These are phyloP conservation scores for Mionectes macconnelli DNA, from an alignment of 2,113 vertebrate genomes.

Conservation along the genomic window DNA sequence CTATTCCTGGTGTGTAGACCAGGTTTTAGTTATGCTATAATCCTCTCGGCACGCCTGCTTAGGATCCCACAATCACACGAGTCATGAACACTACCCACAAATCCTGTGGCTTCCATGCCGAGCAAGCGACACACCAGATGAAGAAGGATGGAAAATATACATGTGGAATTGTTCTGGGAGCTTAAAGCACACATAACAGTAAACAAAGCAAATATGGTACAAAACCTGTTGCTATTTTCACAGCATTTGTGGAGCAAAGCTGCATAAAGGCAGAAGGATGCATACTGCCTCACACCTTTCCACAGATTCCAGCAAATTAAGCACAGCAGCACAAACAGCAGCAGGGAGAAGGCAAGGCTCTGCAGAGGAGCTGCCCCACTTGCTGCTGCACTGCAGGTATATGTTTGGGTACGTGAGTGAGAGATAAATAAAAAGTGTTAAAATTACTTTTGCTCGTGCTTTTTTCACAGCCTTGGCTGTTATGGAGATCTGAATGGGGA, in stretches of 20 bases:
- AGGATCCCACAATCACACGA: slow-evolving; percentile 56
- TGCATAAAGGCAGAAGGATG: slow-evolving; percentile 34
- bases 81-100: slow-evolving; percentile 64
- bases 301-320: slow-evolving; percentile 17
- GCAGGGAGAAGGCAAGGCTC: not conserved
- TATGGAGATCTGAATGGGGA: not conserved
- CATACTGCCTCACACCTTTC: slow-evolving; percentile 51
- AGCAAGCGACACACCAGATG: slow-evolving; percentile 66
- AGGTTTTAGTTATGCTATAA: slow-evolving; percentile 66
- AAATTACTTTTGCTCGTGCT: not conserved
- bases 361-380: not conserved
- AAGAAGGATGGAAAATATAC: slow-evolving; percentile 67
- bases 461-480: not conserved
- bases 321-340: slow-evolving; percentile 59
- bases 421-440: not conserved
- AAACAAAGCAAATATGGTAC: slow-evolving; percentile 69
- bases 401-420: not conserved
- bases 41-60: slow-evolving; percentile 64
- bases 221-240: slow-evolving; percentile 69
- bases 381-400: not conserved
- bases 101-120: slow-evolving; percentile 23
- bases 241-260: slow-evolving; percentile 55
- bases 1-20: slow-evolving; percentile 62
- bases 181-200: slow-evolving; percentile 64
- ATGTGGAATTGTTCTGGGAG: slow-evolving; percentile 69